Conservation (phyloP, 2,888 invertebrate species). For the Megamerina dolium region DNA sequence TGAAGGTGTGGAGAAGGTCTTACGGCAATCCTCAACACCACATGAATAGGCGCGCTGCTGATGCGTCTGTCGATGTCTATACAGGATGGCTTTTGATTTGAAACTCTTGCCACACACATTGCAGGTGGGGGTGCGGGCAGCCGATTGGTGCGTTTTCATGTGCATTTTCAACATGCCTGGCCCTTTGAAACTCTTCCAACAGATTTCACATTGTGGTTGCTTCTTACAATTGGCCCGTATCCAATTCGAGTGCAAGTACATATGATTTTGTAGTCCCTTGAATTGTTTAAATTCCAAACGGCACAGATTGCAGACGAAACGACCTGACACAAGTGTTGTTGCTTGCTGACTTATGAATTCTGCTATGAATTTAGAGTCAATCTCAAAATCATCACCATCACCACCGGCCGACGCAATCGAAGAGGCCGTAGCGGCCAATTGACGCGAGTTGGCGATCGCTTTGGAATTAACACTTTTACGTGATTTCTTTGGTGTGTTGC, state of each 20-base stretch:
- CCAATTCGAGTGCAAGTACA: conserved; percentile 60
- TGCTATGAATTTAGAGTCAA: conserved; percentile 41
- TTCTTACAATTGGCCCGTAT: conserved; percentile 61
- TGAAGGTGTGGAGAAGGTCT: conserved; percentile 42
- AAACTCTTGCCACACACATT: conserved; percentile 58
- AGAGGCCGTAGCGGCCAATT: conserved; percentile 39
- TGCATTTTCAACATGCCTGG: conserved; percentile 63
- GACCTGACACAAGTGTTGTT: conserved; percentile 54
- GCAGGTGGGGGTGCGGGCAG: conserved; percentile 57
- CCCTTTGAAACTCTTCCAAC: conserved; percentile 59
- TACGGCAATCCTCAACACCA: conserved; percentile 47
- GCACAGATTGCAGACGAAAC: conserved; percentile 59
- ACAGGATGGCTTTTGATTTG: conserved; percentile 56
- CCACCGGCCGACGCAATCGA: conserved; percentile 37
- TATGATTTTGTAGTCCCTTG: conserved; percentile 58
- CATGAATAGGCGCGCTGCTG: conserved; percentile 51
- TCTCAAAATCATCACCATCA: conserved; percentile 40
- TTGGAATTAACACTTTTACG: conserved; percentile 15
- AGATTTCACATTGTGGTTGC: conserved; percentile 58
- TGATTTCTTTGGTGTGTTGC: conserved; percentile 24
- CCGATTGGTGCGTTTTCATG: conserved; percentile 59
- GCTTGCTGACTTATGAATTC: conserved; percentile 51
- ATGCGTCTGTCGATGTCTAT: conserved; percentile 59
- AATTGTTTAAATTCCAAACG: conserved; percentile 60
- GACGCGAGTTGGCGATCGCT: conserved; percentile 29